Base-by-base conservation (phyloP, 2,113 vertebrate genomes). In the Ramphastos sulfuratus region DNA sequence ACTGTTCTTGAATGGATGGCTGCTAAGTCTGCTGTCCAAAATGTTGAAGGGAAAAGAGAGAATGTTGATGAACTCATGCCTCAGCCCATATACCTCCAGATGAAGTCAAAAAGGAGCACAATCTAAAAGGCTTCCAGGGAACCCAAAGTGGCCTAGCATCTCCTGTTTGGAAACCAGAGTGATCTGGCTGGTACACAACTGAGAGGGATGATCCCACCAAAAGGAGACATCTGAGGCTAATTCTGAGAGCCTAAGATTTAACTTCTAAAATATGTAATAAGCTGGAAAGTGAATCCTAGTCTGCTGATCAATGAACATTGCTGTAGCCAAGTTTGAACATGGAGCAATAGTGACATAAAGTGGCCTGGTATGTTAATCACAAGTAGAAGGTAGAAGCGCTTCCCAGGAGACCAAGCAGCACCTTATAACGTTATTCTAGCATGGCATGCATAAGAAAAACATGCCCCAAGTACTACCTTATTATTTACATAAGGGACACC, bases 281-380 rank as follows among this genome's bases (percentile, higher is more conserved):
- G 66, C 12, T 58, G 19, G 17, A 60, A 85, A 81, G 46, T 54
- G 28, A 23, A 70, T 48, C 58, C 54, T 59, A 55, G 16, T 27
- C 52, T 83, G 33, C 69, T 77, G 60, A 72, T 81, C 50, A 58
- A 31, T 21, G 74, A 54, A 48, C n/a, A 30, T n/a, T 74, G 58
- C 54, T 77, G 67, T 60, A 80, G 64, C 28, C 20, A 24, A 20
- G 5, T 24, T n/a, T 61, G 75, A 74, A 72, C 1, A 0, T 90
- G 82, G 54, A 92, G 64, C 91, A 91, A 67, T 18, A 87, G 85
- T 92, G 89, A 95, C 91, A 89, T 87, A 87, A 93, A 93, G 72
- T 81, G 85, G 79, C 69, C 69, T 78, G 48, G 39, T 48, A 48
- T 12, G 30, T 92, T 92, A 89, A 92, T 74, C 92, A 91, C 92